Evolutionary conservation across 1,140 invertebrate species (phyloP), one percentile per base, ranked within the genome.

Genomic region (Planococcus citri): DNA sequence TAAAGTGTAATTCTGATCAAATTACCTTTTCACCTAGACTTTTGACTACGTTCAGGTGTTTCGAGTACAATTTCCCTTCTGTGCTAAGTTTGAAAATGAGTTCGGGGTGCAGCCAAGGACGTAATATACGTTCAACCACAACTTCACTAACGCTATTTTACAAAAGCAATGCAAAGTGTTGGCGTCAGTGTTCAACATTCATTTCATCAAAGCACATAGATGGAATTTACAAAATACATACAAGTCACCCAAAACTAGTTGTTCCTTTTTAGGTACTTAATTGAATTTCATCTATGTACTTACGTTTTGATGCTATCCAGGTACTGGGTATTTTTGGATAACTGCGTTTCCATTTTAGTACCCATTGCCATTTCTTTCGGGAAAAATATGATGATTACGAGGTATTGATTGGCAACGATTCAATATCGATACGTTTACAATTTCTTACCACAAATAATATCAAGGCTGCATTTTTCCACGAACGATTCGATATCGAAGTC

Each of bases 391-490:
- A 6, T 33, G 3, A 3, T 6, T 6, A 33, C 29, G 29, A 33
- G 3, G n/a, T n/a, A n/a, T n/a, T n/a, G n/a, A n/a, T n/a, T n/a
- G n/a, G n/a, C n/a, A n/a, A n/a, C n/a, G n/a, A n/a, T n/a, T n/a
- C n/a, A n/a, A n/a, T n/a, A n/a, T n/a, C n/a, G n/a, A n/a, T n/a
- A n/a, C n/a, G n/a, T n/a, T n/a, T n/a, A n/a, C n/a, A n/a, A n/a
- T n/a, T n/a, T 64, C 76, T 77, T 78, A 84, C 83, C 86, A 76
- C 83, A 86, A 72, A 89, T 88, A 64, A 86, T 82, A 74, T 87
- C 85, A 38, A 89, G 75, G 33, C 87, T 82, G 76, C 82, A 84
- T 9, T 81, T 76, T 1, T 84, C 82, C 1, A 88, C 77, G 60
- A 80, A 77, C 2, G 83, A 80, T 70, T 83, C 80, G 14, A 89